Evolutionary conservation across 37 sponge, comb jelly and placozoan genomes (phyloP).

Genomic region (Axinella damicornis): DNA sequence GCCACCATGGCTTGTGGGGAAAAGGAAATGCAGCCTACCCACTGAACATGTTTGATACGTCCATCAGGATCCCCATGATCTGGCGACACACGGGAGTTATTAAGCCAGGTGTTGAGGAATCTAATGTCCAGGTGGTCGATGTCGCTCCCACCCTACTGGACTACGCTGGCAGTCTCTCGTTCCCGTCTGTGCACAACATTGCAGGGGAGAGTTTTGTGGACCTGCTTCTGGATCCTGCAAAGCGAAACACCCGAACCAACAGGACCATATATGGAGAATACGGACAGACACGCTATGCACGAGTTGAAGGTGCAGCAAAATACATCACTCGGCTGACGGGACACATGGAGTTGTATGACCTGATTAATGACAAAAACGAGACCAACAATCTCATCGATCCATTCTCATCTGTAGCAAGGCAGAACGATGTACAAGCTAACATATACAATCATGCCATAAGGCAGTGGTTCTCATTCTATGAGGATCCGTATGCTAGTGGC

Average conservation of each 20-base stretch:
- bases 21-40: slow-evolving; percentile 88
- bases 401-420: neutral
- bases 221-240: slow-evolving; percentile 25
- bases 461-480: slow-evolving; percentile 70
- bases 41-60: slow-evolving; percentile 86
- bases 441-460: slow-evolving; percentile 22
- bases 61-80: slow-evolving; percentile 72
- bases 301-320: slow-evolving; percentile 31
- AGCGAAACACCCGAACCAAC: neutral
- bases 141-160: slow-evolving; percentile 77
- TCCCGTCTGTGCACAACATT: slow-evolving; percentile 25
- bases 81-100: slow-evolving; percentile 62
- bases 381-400: slow-evolving; percentile 37
- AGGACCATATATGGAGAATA: slow-evolving; percentile 75
- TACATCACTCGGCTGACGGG: slow-evolving; percentile 59
- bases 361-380: slow-evolving; percentile 58
- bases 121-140: slow-evolving; percentile 70
- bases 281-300: slow-evolving; percentile 65
- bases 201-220: slow-evolving; percentile 57
- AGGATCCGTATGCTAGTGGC: slow-evolving; percentile 79
- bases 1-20: slow-evolving; percentile 81
- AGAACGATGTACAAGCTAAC: neutral
- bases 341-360: slow-evolving; percentile 62
- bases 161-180: slow-evolving; percentile 62
- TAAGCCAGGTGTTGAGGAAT: slow-evolving; percentile 55